Conservation (phyloP, 2,888 invertebrate genomes). For the Lydus trimaculatus region DNA sequence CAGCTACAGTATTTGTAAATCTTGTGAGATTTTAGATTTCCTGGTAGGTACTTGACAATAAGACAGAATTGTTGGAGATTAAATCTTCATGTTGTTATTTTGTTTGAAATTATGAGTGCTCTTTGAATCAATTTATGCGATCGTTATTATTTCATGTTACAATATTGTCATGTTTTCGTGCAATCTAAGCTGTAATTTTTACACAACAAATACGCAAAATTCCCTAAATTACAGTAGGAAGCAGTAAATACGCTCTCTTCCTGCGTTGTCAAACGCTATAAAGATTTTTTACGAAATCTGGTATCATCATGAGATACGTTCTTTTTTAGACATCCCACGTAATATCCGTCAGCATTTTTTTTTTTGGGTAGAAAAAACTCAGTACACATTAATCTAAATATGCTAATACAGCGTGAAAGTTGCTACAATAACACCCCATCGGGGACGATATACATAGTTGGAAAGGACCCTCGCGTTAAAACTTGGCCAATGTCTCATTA, state of each 20-base stretch:
- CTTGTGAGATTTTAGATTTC: background rate
- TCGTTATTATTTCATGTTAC: background rate
- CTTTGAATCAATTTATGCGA: background rate
- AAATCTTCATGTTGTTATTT: background rate
- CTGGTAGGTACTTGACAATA: background rate
- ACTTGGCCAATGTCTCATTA: slow-evolving; percentile 54
- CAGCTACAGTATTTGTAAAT: background rate
- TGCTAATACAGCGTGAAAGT: slow-evolving; percentile 48
- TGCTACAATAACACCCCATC: slow-evolving; percentile 41
- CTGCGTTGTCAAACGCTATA: too few species aligned
- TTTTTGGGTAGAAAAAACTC: background rate
- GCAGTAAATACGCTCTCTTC: too few species aligned
- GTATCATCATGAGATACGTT: background rate
- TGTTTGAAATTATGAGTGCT: background rate
- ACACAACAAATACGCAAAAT: too few species aligned
- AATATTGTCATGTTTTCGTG: too few species aligned
- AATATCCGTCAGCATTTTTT: background rate
- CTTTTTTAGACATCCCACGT: background rate
- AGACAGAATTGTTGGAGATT: background rate
- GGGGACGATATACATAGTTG: slow-evolving; percentile 43
- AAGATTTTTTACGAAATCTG: too few species aligned
- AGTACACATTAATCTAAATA: slow-evolving; percentile 40
- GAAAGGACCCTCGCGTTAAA: slow-evolving; percentile 46
- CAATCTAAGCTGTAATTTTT: too few species aligned
- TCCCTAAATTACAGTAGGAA: too few species aligned